Evolutionary conservation across 2,113 vertebrate genomes (phyloP).

Genomic region (Perccottus glenii): DNA sequence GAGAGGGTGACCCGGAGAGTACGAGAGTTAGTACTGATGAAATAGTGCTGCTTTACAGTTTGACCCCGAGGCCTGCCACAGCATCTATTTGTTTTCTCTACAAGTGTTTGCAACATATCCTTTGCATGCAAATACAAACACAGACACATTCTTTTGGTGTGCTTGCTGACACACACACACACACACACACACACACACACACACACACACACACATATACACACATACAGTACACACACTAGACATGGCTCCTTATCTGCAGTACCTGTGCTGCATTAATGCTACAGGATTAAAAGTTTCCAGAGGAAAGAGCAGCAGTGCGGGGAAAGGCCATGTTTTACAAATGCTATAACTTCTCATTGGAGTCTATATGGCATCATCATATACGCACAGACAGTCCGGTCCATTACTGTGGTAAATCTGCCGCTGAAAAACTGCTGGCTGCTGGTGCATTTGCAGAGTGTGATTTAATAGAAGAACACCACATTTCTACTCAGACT

Average conservation of each 20-base stretch:
- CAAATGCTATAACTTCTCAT: constrained; percentile 36
- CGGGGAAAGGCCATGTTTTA: constrained; percentile 42
- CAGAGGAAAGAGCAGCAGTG: constrained; percentile 23
- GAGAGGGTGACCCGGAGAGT: constrained; percentile 15
- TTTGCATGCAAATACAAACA: constrained; percentile 40
- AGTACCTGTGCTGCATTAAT: constrained; percentile 52
- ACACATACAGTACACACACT: constrained; percentile 15
- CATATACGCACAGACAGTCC: constrained; percentile 6
- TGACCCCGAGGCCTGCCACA: constrained; percentile 52
- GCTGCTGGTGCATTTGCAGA: constrained; percentile 12
- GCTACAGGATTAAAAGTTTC: constrained; percentile 54
- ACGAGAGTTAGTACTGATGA: constrained; percentile 38
- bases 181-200: constrained; percentile 1
- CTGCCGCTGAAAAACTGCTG: constrained; percentile 22
- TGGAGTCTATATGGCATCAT: constrained; percentile 30
- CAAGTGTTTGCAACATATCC: constrained; percentile 4
- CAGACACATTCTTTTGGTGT: neutral
- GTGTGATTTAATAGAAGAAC: constrained; percentile 26
- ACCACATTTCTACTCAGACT: constrained; percentile 26
- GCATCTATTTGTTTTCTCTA: constrained; percentile 49
- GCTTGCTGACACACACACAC: constrained; percentile 1
- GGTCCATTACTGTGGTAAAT: constrained; percentile 32
- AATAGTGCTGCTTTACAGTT: constrained; percentile 47
- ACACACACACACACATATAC: constrained; percentile 17
- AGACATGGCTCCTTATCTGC: constrained; percentile 35